A percentile compares a stretch with the other conserved stretches of the same genome.
These are phyloP conservation scores for Sitodiplosis mosellana DNA, from an alignment of 1,140 invertebrate species.

Conservation along the genomic window DNA sequence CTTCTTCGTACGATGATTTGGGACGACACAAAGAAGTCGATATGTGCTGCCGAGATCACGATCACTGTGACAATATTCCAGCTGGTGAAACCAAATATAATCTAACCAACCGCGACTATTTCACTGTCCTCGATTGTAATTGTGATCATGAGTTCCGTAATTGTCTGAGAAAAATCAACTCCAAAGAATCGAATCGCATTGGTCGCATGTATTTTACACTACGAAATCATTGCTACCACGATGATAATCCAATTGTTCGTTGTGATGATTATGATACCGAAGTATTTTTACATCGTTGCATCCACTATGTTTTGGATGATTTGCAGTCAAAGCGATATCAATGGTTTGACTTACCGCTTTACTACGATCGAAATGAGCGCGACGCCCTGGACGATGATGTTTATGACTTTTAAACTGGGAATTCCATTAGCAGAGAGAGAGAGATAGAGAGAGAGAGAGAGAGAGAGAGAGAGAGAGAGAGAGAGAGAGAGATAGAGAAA, in stretches of 20 bases:
- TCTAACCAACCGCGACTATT: constrained; percentile 39
- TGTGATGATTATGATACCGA: constrained; percentile 30
- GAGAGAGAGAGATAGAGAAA: too few relatives aligned
- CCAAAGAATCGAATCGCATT: constrained; percentile 30
- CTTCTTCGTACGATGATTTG: constrained; percentile 45
- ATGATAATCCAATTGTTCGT: constrained; percentile 40
- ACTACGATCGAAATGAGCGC: constrained; percentile 1
- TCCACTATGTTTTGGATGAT: constrained; percentile 32
- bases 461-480: too few relatives aligned
- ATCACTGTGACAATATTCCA: constrained; percentile 48
- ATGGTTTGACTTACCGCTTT: constrained; percentile 37
- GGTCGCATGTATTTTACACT: constrained; percentile 48
- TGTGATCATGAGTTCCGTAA: constrained; percentile 48
- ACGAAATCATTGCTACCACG: constrained; percentile 41
- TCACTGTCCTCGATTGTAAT: constrained; percentile 40
- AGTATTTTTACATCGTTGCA: constrained; percentile 25
- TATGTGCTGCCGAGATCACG: constrained; percentile 58
- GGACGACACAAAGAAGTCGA: constrained; percentile 46
- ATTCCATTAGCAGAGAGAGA: too few relatives aligned
- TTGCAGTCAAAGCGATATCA: constrained; percentile 29
- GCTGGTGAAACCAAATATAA: constrained; percentile 35
- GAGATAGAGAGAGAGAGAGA: too few relatives aligned
- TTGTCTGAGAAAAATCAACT: constrained; percentile 36
- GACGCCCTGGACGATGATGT: background rate
- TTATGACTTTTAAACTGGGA: too few relatives aligned